Evolutionary conservation across 1,140 invertebrate species (phyloP).

Genomic region (Kradibia gibbosae): DNA sequence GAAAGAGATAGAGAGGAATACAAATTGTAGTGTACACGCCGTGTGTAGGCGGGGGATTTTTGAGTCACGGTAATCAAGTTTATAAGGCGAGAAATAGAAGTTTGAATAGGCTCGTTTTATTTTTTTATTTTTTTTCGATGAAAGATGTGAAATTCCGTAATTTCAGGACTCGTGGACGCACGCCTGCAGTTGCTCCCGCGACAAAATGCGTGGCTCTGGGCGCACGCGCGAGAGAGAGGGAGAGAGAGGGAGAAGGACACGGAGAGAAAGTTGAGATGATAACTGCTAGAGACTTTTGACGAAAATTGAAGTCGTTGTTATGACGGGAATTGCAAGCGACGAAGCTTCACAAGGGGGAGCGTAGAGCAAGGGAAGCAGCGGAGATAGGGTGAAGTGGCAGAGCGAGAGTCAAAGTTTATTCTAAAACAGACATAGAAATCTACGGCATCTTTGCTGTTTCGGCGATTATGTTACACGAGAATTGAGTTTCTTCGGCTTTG

Average conservation of each 20-base stretch:
- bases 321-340: slow-evolving; percentile 70
- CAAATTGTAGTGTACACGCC: neutral
- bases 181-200: no score
- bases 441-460: neutral
- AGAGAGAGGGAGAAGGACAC: neutral
- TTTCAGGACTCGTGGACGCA: no score
- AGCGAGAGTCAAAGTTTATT: neutral
- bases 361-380: slow-evolving; percentile 33
- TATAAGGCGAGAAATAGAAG: slow-evolving; percentile 74
- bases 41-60: slow-evolving; percentile 19
- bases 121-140: neutral
- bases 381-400: slow-evolving; percentile 39
- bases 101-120: slow-evolving; percentile 40
- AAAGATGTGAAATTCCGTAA: neutral
- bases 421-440: neutral
- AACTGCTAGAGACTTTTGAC: slow-evolving; percentile 69
- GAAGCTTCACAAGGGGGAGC: slow-evolving; percentile 62
- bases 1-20: neutral
- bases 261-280: slow-evolving; percentile 57
- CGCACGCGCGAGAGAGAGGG: neutral
- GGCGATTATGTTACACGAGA: neutral
- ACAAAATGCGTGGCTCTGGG: neutral
- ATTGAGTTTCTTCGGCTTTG: neutral
- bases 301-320: slow-evolving; percentile 73
- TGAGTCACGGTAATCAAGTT: slow-evolving; percentile 65